Evolutionary conservation across 1,140 invertebrate genomes (phyloP).

Genomic region (Tribolium castaneum): DNA sequence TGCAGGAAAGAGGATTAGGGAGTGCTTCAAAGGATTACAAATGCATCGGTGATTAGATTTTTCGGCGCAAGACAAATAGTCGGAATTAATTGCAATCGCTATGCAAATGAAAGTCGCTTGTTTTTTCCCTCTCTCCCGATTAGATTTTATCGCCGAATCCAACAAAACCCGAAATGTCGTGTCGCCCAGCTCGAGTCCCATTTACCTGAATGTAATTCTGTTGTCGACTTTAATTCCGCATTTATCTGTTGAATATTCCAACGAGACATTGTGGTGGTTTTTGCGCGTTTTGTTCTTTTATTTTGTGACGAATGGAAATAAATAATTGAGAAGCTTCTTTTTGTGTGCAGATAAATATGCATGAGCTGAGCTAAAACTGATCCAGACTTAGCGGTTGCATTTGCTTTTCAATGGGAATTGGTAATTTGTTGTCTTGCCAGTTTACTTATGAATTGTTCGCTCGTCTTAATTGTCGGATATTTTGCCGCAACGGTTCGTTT

Average conservation of each 20-base stretch:
- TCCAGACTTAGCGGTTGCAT: neutral
- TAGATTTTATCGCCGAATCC: neutral
- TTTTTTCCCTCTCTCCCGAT: neutral
- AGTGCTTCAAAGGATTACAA: too few relatives aligned
- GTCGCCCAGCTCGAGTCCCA: neutral
- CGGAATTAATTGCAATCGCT: neutral
- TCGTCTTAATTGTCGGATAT: too few relatives aligned
- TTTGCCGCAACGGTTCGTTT: too few relatives aligned
- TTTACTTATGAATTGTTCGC: too few relatives aligned
- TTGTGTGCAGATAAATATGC: neutral
- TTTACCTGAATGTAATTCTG: neutral
- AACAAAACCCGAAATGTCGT: neutral
- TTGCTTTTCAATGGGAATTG: neutral
- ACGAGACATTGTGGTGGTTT: neutral
- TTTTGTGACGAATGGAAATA: neutral
- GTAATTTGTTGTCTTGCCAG: neutral
- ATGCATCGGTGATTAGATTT: too few relatives aligned
- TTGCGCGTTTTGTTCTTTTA: neutral
- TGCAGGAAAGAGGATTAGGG: too few relatives aligned
- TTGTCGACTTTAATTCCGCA: neutral
- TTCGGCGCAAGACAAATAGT: neutral
- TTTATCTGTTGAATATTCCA: neutral
- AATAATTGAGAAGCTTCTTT: neutral
- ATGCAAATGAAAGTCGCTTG: neutral
- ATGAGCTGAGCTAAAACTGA: neutral